Evolutionary conservation across 1,140 invertebrate genomes (phyloP), one percentile per base, ranked within the genome.

Genomic region (Cydia amplana): DNA sequence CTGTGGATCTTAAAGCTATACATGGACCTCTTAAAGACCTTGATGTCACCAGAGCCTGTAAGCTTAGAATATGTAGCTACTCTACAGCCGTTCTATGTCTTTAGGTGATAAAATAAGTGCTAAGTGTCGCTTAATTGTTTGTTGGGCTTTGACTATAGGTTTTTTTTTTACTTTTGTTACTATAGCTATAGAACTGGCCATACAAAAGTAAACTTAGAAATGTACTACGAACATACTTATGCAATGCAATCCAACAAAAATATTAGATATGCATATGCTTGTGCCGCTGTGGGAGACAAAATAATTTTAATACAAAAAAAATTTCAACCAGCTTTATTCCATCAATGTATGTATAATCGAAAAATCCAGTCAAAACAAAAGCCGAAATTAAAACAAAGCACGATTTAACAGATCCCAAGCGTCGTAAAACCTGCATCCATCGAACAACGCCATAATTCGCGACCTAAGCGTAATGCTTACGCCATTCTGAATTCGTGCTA

Each of bases 381-480:
- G 79, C 82, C 82, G 83, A 81, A 86, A 83, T 86, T 83, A 85
- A 86, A 83, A 85, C 81, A 80, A 80, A 73, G 40, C 70, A 20
- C 72, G 72, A 73, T 75, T 78, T 78, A 75, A 82, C 78, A 81
- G 80, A 79, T 78, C 82, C 79, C 63, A 77, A 79, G 79, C 80
- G 79, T 76, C 78, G 80, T 79, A 84, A 84, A 83, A 80, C 72
- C 80, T 75, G 78, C 78, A 78, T 60, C 46, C 36, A 23, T 40
- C 74, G 78, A 74, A 43, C 64, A 63, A 70, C 76, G 76, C 70
- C 43, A 51, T 23, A 20, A 36, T 49, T 32, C 10, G 20, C 23
- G 23, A 43, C 32, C 20, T 12, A 75, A 40, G 28, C 65, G 16
- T 18, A 25, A n/a, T n/a, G 32, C 16, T 36, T 70, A 70, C 32